Percentiles rank a stretch among this genome's conserved stretches.
These are phyloP conservation scores for Chionis minor DNA, from an alignment of 2,113 vertebrate genomes.

Conservation along the genomic window DNA sequence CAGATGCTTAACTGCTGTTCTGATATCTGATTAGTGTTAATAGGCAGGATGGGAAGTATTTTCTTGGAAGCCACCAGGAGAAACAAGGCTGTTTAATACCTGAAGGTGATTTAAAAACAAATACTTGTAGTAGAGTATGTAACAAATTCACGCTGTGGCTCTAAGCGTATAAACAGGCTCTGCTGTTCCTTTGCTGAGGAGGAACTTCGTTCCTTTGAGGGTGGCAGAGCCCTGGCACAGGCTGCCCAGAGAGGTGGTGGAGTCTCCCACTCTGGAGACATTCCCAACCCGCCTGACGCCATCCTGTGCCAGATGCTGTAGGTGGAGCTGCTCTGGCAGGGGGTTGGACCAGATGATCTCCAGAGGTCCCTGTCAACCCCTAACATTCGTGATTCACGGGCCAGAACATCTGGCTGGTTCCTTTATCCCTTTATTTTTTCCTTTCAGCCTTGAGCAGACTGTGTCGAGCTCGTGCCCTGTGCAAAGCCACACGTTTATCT, in stretches of 20 bases:
- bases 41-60: neutral
- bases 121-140: neutral
- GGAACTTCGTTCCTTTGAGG: too few species aligned
- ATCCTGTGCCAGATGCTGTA: too few species aligned
- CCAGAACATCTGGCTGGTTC: neutral
- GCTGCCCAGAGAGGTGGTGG: too few species aligned
- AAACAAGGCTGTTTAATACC: neutral
- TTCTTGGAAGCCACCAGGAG: neutral
- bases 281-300: too few species aligned
- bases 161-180: neutral
- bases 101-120: neutral
- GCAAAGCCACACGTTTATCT: accelerated
- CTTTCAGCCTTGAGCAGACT: neutral
- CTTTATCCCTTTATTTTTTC: neutral
- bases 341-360: too few species aligned
- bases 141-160: neutral
- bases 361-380: too few species aligned
- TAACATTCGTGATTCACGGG: too few species aligned
- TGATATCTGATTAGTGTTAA: neutral
- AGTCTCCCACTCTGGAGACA: too few species aligned
- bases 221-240: too few species aligned
- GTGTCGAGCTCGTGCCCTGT: neutral
- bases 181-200: neutral
- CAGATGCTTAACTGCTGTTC: neutral
- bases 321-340: too few species aligned